These are phyloP conservation scores for Leptonema lineaticorne DNA, from an alignment of 1,140 invertebrate genomes.

Conservation along the genomic window DNA sequence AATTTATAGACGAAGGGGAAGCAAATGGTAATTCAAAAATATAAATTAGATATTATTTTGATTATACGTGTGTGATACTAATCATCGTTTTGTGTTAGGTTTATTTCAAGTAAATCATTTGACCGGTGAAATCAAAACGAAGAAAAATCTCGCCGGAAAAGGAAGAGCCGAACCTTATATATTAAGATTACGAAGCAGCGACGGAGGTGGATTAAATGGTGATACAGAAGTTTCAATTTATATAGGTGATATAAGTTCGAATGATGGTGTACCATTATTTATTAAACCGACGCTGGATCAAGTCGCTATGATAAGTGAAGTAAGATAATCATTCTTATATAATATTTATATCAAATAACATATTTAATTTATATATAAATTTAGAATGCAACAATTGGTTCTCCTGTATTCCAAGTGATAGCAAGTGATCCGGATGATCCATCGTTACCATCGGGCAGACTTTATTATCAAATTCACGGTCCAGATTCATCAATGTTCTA, in stretches of 20 bases:
- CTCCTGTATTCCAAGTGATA: conserved; percentile 74
- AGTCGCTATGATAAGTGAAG: conserved; percentile 69
- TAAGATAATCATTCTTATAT: conserved; percentile 39
- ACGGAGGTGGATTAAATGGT: conserved; percentile 66
- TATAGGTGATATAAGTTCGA: conserved; percentile 79
- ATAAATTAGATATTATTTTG: conserved; percentile 40
- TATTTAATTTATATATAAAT: conserved; percentile 36
- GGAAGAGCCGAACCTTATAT: conserved; percentile 75
- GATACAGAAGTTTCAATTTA: conserved; percentile 68
- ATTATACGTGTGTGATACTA: conserved; percentile 7
- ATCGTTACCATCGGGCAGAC: conserved; percentile 69
- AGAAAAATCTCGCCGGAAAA: conserved; percentile 68
- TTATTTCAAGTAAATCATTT: conserved; percentile 66
- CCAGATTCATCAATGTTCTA: conserved; percentile 65
- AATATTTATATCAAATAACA: conserved; percentile 3
- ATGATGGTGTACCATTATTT: conserved; percentile 80
- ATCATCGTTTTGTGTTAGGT: conserved; percentile 47
- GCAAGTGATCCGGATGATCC: conserved; percentile 80
- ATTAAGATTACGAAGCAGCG: conserved; percentile 67
- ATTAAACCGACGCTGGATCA: conserved; percentile 71
- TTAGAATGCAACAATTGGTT: conserved; percentile 71
- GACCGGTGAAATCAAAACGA: conserved; percentile 70
- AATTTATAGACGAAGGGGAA: conserved; percentile 72
- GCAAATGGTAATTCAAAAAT: conserved; percentile 58
- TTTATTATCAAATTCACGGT: conserved; percentile 71